phyloP scores from a whole-genome alignment of 2,888 invertebrate species.

The Eurytoma adleriae region DNA sequence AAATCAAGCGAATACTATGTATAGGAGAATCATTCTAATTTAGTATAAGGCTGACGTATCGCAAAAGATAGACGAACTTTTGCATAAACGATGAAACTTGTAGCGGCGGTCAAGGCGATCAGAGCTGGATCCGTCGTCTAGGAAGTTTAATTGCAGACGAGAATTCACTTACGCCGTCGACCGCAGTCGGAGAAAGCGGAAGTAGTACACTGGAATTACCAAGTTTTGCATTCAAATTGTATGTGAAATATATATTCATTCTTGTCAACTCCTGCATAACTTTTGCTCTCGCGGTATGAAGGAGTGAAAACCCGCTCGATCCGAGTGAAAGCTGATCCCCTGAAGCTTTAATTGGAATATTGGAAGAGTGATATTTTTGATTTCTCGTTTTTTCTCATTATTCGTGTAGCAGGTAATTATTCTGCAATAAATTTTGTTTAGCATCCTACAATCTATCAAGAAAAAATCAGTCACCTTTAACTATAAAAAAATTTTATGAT shows the following conservation, averaged over 20 bases:
- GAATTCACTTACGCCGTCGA: slow-evolving; percentile 63
- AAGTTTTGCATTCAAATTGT: slow-evolving; percentile 36
- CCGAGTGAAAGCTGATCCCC: too few species aligned
- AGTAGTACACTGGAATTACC: slow-evolving; percentile 28
- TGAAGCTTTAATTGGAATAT: too few species aligned
- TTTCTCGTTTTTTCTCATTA: too few species aligned
- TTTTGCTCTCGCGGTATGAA: too few species aligned
- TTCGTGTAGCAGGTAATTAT: too few species aligned
- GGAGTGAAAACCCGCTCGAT: too few species aligned
- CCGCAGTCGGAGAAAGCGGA: slow-evolving; percentile 19
- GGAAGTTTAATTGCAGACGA: slow-evolving; percentile 66
- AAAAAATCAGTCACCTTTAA: too few species aligned
- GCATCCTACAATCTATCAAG: too few species aligned
- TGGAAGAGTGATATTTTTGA: too few species aligned
- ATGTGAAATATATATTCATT: slow-evolving; percentile 35
- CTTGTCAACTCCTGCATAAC: not conserved
- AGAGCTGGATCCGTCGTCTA: slow-evolving; percentile 61
- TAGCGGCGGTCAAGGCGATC: slow-evolving; percentile 55
- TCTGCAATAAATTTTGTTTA: too few species aligned
- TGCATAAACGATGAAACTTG: slow-evolving; percentile 22
- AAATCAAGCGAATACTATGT: slow-evolving; percentile 3
- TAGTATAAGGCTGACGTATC: not conserved
- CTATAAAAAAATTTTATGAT: too few species aligned
- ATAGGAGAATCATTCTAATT: not conserved
- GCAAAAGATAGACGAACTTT: not conserved